Base-by-base conservation (phyloP, 2,888 invertebrate species). In the Ichneumoninae sp. region DNA sequence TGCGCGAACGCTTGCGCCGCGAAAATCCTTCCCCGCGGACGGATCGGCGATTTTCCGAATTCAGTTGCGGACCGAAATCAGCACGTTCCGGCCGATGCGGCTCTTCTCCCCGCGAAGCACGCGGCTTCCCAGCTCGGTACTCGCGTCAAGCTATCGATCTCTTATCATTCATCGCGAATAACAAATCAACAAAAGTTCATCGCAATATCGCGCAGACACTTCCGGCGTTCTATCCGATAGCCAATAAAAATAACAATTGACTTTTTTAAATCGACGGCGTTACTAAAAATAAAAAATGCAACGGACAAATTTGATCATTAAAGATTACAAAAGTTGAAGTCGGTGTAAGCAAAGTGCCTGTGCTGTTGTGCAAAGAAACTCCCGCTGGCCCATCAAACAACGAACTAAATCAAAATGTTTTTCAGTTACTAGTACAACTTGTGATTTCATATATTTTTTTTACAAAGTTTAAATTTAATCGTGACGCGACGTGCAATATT, bases 31-130 rank as follows among this genome's bases (percentile, higher is more conserved):
- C 76, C 70, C 76, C 87, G 86, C 82, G 83, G 72, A 75, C 54
- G 60, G 60, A 62, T 65, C 85, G 75, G 71, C 57, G 50, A 54
- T 66, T 80, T 82, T 87, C 70, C 82, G 76, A 89, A 84, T 87
- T 90, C 90, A 90, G 90, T 90, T 86, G 88, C 82, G 86, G 83
- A 86, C 84, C 84, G 88, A 84, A 87, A 89, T 89, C 87, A 84
- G 71, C 85, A 84, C 82, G 81, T 52, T 79, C 57, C 70, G 86
- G 75, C 78, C 69, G 82, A 72, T 70, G 69, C 72, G 47, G 50
- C 69, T 54, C 62, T 13, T 70, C 57, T 66, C 10, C 22, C 54
- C 19, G 44, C 1, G 26, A 22, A 5, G 10, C 44, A 62, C 22
- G 40, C 66, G 36, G 54, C 71, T 13, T 8, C 40, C 1, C n/a